Conservation (phyloP, 2,888 invertebrate genomes). For the Agonopterix alstromeriana region DNA sequence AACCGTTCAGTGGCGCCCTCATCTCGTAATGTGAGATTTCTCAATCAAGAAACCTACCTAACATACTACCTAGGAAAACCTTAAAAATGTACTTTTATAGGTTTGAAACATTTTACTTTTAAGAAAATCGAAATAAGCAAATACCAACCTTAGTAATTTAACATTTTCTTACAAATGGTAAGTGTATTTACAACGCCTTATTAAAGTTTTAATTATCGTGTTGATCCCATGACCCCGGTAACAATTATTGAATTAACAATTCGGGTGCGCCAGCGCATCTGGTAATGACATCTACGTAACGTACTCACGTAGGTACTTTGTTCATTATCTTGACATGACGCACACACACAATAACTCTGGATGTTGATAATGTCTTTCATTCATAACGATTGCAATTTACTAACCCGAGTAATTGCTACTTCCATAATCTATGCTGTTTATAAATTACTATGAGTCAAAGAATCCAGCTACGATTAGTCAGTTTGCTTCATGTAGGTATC, state of each 20-base stretch:
- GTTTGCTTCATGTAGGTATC: too few relatives aligned
- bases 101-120: too few relatives aligned
- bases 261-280: constrained; percentile 16
- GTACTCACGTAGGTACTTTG: constrained; percentile 2
- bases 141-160: too few relatives aligned
- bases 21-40: too few relatives aligned
- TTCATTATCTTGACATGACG: constrained; percentile 31
- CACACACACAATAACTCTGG: constrained; percentile 48
- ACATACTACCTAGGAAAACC: too few relatives aligned
- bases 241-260: constrained; percentile 12
- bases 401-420: constrained; percentile 10
- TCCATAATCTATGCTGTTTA: too few relatives aligned
- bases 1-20: too few relatives aligned
- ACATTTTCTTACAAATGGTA: neutral
- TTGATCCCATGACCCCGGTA: constrained; percentile 6
- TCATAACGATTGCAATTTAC: constrained; percentile 40
- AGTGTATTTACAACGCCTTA: neutral
- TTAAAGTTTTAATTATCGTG: constrained; percentile 1
- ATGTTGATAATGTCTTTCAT: constrained; percentile 60
- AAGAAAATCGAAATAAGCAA: too few relatives aligned
- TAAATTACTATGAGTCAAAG: too few relatives aligned
- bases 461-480: too few relatives aligned
- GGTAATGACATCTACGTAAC: constrained; percentile 12
- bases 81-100: too few relatives aligned
- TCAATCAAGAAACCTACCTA: too few relatives aligned